A percentile compares a stretch with the other conserved stretches of the same genome.
Conservation (phyloP, 2,797 vertebrate species). For the Catamblyrhynchus diadema region DNA sequence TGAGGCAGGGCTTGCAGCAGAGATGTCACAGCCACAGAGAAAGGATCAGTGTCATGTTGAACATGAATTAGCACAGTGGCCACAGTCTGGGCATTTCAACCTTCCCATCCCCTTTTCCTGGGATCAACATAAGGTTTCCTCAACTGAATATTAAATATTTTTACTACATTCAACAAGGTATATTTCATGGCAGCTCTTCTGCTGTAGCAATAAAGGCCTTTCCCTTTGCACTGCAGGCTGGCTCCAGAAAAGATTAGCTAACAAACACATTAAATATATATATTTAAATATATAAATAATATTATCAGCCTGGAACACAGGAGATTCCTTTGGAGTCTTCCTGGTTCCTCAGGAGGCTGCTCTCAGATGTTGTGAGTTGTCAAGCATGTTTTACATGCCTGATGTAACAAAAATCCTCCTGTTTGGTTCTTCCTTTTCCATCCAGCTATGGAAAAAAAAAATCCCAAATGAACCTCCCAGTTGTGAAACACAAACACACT, state of each 20-base stretch:
- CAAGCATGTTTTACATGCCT: neutral
- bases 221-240: neutral
- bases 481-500: neutral
- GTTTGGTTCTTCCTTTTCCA: neutral
- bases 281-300: neutral
- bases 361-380: neutral
- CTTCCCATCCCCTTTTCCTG: neutral
- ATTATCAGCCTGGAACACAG: neutral
- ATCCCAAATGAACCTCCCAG: neutral
- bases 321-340: neutral
- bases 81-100: rapidly evolving
- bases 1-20: neutral
- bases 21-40: neutral
- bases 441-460: neutral
- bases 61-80: neutral
- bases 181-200: neutral
- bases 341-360: neutral
- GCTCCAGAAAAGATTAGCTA: neutral
- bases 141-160: neutral
- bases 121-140: rapidly evolving
- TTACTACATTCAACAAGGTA: neutral
- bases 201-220: neutral
- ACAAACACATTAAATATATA: neutral
- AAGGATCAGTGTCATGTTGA: neutral
- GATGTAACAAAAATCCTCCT: neutral